Evolutionary conservation across 1,140 invertebrate genomes (phyloP).

Genomic region (Pemphigus obesinymphae): DNA sequence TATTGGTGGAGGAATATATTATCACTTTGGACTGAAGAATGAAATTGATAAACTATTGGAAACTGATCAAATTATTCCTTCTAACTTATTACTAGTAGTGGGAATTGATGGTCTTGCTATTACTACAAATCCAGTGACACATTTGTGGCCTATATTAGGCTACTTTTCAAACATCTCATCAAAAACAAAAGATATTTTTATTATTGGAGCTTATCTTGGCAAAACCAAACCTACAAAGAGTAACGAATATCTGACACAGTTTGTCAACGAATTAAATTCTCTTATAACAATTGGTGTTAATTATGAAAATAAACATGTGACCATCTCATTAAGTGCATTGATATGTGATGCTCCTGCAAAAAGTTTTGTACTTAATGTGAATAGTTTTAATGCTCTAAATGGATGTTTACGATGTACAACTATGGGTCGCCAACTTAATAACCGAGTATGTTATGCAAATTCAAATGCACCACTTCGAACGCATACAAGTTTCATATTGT

Average conservation of each 20-base stretch:
- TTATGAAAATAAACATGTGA: neutral
- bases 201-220: slow-evolving; percentile 24
- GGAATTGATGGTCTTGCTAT: neutral
- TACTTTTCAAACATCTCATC: neutral
- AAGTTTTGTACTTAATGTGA: neutral
- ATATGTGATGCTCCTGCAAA: neutral
- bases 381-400: neutral
- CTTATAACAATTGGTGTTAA: neutral
- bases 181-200: neutral
- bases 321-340: neutral
- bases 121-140: neutral
- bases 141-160: neutral
- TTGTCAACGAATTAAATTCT: neutral
- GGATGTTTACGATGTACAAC: neutral
- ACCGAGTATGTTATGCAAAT: neutral
- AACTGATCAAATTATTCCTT: neutral
- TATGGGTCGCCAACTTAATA: neutral
- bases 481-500: neutral
- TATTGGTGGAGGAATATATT: neutral
- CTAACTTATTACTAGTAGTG: neutral
- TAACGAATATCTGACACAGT: neutral
- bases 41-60: neutral
- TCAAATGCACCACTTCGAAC: neutral
- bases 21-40: neutral
- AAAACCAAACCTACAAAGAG: neutral